Base-by-base conservation (phyloP, 2,113 vertebrate species). In the Corythornis madagascariensis region DNA sequence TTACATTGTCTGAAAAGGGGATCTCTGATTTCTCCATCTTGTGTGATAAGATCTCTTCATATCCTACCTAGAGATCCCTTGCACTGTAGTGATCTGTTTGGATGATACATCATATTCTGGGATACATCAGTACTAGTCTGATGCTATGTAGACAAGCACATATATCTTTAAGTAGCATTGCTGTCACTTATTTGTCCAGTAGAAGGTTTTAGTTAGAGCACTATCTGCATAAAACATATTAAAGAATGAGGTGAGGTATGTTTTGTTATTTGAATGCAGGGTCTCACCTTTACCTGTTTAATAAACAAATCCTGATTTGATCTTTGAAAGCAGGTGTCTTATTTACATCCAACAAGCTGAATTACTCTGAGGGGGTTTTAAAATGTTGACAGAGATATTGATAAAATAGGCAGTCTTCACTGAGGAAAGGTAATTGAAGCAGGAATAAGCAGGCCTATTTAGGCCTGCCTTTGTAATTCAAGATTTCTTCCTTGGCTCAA, bases 341-440 rank as follows among this genome's bases (percentile, higher is more conserved):
- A 82, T 90, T 95, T 89, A 75, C 48, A 80, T 83, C 83, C 75
- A 93, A 56, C 79, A 74, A 45, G 16, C 47, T 77, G 83, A 90
- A 88, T 83, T 91, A 59, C 52, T 86, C 47, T 38, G 29, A 77
- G 67, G 59, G 75, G 11, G 7, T 63, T 95, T 90, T 74, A 86
- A 90, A 93, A 76, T 64, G n/a, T 88, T 83, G 75, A 92, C 82
- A 91, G 82, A 86, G 45, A 71, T 88, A 77, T 73, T 92, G 86
- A 89, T 83, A 87, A 79, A 92, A 77, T 33, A 77, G 33, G 35
- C 82, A 94, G 52, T 60, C 42, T 88, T 94, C 64, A 50, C 56
- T 55, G 78, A 64, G 60, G 42, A 77, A 92, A 93, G 28, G 75
- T 74, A 91, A 90, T 69, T 94, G 91, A 71, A 64, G 57, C 43